A percentile compares a stretch with the other conserved stretches of the same genome.
Evolutionary conservation across 1,140 invertebrate species (phyloP).

Genomic region (Paraescarpia echinospica): DNA sequence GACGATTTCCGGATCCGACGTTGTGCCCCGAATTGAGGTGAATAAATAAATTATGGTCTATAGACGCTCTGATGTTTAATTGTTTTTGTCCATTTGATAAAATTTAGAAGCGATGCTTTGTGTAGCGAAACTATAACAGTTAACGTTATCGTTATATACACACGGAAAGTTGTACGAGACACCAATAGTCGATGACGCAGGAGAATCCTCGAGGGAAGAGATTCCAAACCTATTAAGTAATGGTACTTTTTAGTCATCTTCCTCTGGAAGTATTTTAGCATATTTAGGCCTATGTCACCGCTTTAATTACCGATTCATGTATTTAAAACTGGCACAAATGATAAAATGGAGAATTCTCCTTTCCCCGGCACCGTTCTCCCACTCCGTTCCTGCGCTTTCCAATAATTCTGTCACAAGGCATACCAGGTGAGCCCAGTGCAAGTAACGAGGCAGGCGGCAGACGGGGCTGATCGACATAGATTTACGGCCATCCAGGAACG

Average conservation of each 20-base stretch:
- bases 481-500: neutral
- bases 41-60: neutral
- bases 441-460: neutral
- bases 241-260: too few species aligned
- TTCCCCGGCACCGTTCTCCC: too few species aligned
- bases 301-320: neutral
- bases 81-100: neutral
- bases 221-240: too few species aligned
- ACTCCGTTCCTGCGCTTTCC: too few species aligned
- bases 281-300: neutral
- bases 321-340: too few species aligned
- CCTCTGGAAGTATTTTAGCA: too few species aligned
- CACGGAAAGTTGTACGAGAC: too few species aligned
- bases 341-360: too few species aligned
- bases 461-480: neutral
- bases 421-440: neutral
- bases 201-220: neutral
- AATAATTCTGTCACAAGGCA: neutral
- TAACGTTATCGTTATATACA: too few species aligned
- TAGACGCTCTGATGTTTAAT: neutral
- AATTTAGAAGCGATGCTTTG: neutral
- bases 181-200: neutral
- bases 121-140: too few species aligned
- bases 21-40: neutral
- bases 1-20: neutral